Conservation (phyloP, 1,140 invertebrate genomes). For the Macrosteles quadrilineatus region DNA sequence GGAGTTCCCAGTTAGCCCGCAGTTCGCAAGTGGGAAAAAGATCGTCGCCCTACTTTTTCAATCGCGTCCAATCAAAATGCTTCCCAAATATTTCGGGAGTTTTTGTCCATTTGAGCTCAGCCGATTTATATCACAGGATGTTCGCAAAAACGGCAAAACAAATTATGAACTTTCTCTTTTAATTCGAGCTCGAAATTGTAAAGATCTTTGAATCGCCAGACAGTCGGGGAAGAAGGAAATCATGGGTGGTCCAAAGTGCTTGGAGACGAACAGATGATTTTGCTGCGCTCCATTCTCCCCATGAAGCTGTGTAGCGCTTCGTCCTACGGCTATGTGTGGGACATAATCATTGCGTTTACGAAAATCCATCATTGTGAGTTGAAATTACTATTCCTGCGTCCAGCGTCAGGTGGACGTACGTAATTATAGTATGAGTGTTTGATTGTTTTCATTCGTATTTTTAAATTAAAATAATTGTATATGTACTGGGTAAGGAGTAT, state of each 20-base stretch:
- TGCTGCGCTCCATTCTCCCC: neutral
- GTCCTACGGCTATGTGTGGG: too few relatives aligned
- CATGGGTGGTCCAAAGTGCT: neutral
- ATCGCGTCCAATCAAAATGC: slow-evolving; percentile 13
- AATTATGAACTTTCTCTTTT: slow-evolving; percentile 14
- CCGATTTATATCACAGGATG: slow-evolving; percentile 1
- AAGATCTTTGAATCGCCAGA: neutral
- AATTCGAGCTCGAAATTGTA: neutral
- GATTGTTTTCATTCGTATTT: too few relatives aligned
- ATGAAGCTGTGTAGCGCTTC: too few relatives aligned
- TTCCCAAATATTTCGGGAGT: slow-evolving; percentile 7
- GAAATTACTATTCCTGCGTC: too few relatives aligned
- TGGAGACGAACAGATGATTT: neutral
- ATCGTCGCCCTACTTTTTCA: neutral
- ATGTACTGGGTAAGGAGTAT: too few relatives aligned
- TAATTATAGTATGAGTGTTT: too few relatives aligned
- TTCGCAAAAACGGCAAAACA: slow-evolving; percentile 7
- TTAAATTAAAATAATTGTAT: too few relatives aligned
- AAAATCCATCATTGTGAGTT: too few relatives aligned
- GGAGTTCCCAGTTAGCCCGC: too few relatives aligned
- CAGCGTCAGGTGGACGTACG: too few relatives aligned
- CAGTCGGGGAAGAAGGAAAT: neutral
- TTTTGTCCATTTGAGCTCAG: neutral
- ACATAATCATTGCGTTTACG: too few relatives aligned
- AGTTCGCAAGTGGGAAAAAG: neutral